Conservation (phyloP, 2,113 vertebrate species). For the Peromyscus maniculatus region DNA sequence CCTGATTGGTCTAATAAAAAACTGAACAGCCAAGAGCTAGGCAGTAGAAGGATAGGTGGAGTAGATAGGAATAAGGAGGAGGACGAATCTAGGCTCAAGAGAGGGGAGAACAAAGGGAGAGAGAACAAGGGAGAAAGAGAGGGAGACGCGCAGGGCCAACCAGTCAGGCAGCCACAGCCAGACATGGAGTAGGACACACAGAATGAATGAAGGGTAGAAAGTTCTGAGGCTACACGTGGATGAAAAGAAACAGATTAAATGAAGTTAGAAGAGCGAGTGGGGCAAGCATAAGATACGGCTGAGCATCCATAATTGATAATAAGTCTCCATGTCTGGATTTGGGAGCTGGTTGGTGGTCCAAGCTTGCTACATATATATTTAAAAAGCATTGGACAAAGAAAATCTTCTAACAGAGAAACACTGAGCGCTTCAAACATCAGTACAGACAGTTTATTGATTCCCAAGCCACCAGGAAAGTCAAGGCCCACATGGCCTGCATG, state of each 20-base stretch:
- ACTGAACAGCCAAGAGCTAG: background rate
- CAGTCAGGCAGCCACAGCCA: background rate
- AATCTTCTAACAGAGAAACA: constrained; percentile 3
- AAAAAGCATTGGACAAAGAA: constrained; percentile 49
- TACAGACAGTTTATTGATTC: background rate
- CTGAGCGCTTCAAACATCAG: background rate
- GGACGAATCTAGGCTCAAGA: background rate
- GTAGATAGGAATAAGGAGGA: background rate
- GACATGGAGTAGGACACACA: background rate
- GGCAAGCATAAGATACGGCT: background rate
- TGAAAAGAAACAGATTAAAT: background rate
- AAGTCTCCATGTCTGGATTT: background rate
- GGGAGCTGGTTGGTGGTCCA: background rate
- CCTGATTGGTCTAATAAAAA: background rate
- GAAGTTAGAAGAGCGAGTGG: background rate
- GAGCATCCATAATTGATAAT: background rate
- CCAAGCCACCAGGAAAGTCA: background rate
- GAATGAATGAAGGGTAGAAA: background rate
- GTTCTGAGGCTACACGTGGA: background rate
- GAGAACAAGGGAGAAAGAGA: background rate
- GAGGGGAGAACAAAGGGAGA: background rate
- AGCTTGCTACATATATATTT: constrained; percentile 53
- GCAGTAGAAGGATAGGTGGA: background rate
- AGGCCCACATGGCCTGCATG: background rate
- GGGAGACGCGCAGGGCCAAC: too few relatives aligned